Evolutionary conservation across 2,888 invertebrate genomes (phyloP).

Genomic region (Hoplodrina ambigua): DNA sequence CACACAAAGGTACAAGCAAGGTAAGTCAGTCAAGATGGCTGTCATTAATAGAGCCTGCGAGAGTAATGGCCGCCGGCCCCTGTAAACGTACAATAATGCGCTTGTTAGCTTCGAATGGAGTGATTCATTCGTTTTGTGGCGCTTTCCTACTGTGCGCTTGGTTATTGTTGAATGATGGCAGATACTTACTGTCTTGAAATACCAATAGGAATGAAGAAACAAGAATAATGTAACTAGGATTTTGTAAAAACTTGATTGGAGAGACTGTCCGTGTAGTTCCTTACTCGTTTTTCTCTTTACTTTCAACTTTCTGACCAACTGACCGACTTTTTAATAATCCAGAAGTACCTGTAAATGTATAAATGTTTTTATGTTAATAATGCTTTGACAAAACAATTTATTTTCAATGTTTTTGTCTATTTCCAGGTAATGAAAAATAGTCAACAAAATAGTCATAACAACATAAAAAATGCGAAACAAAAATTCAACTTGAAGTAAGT

Average conservation of each 20-base stretch:
- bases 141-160: background rate
- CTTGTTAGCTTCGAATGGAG: constrained; percentile 78
- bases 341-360: too few relatives aligned
- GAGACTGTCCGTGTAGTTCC: background rate
- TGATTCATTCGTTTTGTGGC: constrained; percentile 68
- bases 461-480: too few relatives aligned
- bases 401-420: too few relatives aligned
- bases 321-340: too few relatives aligned
- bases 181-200: background rate
- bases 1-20: constrained; percentile 70
- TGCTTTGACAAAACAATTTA: too few relatives aligned
- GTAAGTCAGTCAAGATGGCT: constrained; percentile 86
- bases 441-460: too few relatives aligned
- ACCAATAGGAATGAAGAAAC: background rate
- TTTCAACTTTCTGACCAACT: too few relatives aligned
- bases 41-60: constrained; percentile 85
- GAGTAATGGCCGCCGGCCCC: constrained; percentile 78
- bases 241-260: background rate
- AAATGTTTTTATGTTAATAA: too few relatives aligned
- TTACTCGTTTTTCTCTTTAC: background rate
- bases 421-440: too few relatives aligned
- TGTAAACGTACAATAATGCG: constrained; percentile 81
- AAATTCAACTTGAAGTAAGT: too few relatives aligned
- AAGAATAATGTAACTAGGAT: background rate
- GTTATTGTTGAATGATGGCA: constrained; percentile 20